Evolutionary conservation across 2,113 vertebrate genomes (phyloP).

Genomic region (Bombycilla garrulus): DNA sequence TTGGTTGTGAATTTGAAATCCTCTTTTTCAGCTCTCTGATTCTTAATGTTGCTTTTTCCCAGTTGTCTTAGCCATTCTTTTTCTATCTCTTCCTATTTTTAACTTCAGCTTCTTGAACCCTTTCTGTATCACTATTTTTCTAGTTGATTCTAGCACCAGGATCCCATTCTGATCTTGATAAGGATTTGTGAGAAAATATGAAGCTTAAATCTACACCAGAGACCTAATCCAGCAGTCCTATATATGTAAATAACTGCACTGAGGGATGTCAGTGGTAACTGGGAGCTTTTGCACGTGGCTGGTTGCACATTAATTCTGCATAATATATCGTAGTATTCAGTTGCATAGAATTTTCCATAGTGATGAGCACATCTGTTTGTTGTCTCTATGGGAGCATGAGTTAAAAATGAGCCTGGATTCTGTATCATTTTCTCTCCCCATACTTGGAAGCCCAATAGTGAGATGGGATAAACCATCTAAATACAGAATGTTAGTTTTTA

Average conservation of each 20-base stretch:
- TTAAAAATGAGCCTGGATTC: not conserved
- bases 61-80: not conserved
- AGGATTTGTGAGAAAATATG: not conserved
- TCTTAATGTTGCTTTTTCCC: not conserved
- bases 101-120: not conserved
- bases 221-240: not conserved
- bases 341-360: not conserved
- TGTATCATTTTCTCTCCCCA: not conserved
- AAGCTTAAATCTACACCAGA: not conserved
- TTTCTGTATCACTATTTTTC: not conserved
- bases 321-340: not conserved
- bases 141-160: not conserved
- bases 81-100: not conserved
- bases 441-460: not conserved
- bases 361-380: constrained; percentile 21
- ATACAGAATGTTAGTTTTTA: not conserved
- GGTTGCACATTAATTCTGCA: constrained; percentile 5
- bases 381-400: constrained; percentile 4
- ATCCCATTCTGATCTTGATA: not conserved
- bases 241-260: not conserved
- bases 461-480: not conserved
- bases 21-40: not conserved
- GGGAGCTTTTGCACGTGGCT: not conserved
- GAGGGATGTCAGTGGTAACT: not conserved
- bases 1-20: not conserved